These are phyloP conservation scores for Thera britannica DNA, from an alignment of 2,888 invertebrate genomes.

Conservation along the genomic window DNA sequence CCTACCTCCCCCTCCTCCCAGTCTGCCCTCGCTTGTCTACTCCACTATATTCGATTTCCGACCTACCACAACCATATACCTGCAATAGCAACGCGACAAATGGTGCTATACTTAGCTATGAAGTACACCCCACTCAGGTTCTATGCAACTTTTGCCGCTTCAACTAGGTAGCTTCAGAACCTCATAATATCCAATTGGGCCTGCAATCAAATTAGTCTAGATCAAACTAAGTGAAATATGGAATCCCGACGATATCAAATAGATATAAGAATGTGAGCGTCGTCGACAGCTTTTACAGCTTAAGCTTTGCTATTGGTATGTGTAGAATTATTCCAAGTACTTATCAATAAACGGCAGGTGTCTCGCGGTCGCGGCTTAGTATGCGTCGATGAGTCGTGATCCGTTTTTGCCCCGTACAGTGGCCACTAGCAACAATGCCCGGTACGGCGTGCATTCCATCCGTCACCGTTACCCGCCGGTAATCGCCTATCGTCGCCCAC, in stretches of 20 bases:
- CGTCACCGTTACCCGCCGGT: conserved; percentile 74
- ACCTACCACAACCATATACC: conserved; percentile 55
- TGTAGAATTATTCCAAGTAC: conserved; percentile 20
- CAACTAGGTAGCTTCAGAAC: not conserved
- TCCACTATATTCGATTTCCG: conserved; percentile 60
- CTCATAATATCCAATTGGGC: not conserved
- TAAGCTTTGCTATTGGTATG: not conserved
- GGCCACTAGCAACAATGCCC: conserved; percentile 70
- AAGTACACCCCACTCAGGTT: not conserved
- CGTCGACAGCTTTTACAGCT: not conserved
- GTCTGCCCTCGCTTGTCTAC: conserved; percentile 54
- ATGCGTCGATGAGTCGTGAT: conserved; percentile 64
- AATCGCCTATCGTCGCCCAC: conserved; percentile 65
- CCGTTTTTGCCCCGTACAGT: conserved; percentile 64
- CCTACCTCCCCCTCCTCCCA: conserved; percentile 49
- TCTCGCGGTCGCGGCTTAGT: conserved; percentile 58
- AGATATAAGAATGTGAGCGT: not conserved
- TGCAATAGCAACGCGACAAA: conserved; percentile 8
- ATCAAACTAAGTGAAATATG: not conserved
- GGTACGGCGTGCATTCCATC: conserved; percentile 68
- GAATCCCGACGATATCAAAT: too few relatives aligned
- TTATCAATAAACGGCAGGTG: conserved; percentile 57
- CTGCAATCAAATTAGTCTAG: not conserved
- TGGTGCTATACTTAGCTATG: conserved; percentile 5
- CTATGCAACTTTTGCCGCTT: not conserved